Evolutionary conservation across 2,113 vertebrate species (phyloP), one percentile per base, ranked within the genome.

Genomic region (Empidonax traillii): DNA sequence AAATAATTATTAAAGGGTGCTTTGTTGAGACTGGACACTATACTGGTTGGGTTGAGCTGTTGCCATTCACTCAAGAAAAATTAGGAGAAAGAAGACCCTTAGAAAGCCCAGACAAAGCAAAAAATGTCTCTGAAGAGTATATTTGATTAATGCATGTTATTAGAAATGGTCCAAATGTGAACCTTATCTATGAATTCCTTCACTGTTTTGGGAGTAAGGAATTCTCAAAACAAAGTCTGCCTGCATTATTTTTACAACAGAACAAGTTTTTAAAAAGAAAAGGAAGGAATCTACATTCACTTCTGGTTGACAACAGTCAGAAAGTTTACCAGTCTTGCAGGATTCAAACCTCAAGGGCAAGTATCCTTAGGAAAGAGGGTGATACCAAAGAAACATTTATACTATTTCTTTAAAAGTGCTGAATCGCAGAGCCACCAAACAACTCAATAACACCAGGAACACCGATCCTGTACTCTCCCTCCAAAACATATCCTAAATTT

Each of bases 91-190:
- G 30, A 80, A 24, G 23, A 92, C 46, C 41, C 93, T 84, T 84
- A 90, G 83, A 61, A 94, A 90, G 41, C 18, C 52, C 52, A 96
- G 53, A 85, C 43, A 94, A 90, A 84, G 44, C n/a, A 88, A 95
- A 88, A 81, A 49, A 39, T 3, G 4, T 56, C 61, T 84, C 61
- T 37, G 73, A 90, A 78, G 27, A 61, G 16, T 55, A 37, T 46
- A 37, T 41, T 33, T 89, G 76, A 95, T 94, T 91, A 94, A 94
- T 55, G 44, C 24, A 33, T 6, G 33, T 88, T 95, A 84, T 68
- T 84, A 95, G 61, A 92, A 88, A 93, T 65, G 72, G 76, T 14
- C 72, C 72, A 90, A 61, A 72, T 68, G 46, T 65, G 73, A 96
- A 72, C 22, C 56, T 85, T 93, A 65, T 58, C 89, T 92, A 21